Percentiles rank a stretch among this genome's conserved stretches.
Evolutionary conservation across 2,888 invertebrate genomes (phyloP).

Genomic region (Phrixothrix hirtus): DNA sequence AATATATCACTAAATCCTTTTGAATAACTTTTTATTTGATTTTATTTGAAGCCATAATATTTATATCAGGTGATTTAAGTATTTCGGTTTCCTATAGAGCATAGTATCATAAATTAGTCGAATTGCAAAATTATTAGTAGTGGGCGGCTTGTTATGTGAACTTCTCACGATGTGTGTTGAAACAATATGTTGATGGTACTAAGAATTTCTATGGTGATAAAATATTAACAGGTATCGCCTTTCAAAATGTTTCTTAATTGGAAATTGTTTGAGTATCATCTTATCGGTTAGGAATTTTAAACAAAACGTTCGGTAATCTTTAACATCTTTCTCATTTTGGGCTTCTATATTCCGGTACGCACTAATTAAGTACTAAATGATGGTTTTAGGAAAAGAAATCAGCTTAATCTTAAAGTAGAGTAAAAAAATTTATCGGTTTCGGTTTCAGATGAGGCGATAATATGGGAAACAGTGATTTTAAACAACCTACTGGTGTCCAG

Average conservation of each 20-base stretch:
- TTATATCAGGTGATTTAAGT: slow-evolving; percentile 37
- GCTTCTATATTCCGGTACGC: slow-evolving; percentile 29
- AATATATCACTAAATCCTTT: slow-evolving; percentile 34
- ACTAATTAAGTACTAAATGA: slow-evolving; percentile 44
- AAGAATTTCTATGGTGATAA: slow-evolving; percentile 8
- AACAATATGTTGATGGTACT: slow-evolving; percentile 20
- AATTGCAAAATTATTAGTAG: slow-evolving; percentile 41
- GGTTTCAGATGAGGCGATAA: slow-evolving; percentile 43
- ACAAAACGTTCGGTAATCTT: slow-evolving; percentile 12
- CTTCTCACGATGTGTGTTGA: slow-evolving; percentile 25
- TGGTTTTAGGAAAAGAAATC: slow-evolving; percentile 26
- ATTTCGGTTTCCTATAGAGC: slow-evolving; percentile 38
- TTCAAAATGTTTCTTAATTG: slow-evolving; percentile 22
- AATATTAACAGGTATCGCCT: slow-evolving; percentile 3
- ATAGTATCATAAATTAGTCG: slow-evolving; percentile 41
- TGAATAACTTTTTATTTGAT: slow-evolving; percentile 35
- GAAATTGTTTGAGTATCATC: slow-evolving; percentile 6
- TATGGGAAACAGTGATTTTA: slow-evolving; percentile 43
- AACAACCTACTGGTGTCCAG: slow-evolving; percentile 44
- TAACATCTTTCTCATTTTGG: slow-evolving; percentile 12
- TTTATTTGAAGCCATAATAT: slow-evolving; percentile 39
- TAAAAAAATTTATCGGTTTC: slow-evolving; percentile 28
- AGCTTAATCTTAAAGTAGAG: slow-evolving; percentile 29
- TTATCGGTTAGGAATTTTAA: slow-evolving; percentile 15
- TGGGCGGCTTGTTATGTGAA: slow-evolving; percentile 23